phyloP scores from a whole-genome alignment of 2,113 vertebrate genomes.

The Lophotis ruficrista region DNA sequence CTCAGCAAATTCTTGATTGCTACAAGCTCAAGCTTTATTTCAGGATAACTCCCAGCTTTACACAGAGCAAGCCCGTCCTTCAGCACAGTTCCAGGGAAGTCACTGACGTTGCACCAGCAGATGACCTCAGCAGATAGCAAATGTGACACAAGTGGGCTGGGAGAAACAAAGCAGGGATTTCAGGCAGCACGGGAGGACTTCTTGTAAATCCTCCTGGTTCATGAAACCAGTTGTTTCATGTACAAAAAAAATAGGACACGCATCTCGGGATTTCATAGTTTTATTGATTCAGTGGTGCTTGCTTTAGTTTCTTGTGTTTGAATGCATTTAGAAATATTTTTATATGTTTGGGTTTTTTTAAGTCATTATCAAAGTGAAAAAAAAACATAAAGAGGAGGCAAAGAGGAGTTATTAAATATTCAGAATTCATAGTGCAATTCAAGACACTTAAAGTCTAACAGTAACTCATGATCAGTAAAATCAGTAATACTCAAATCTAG shows the following conservation, averaged over 20 bases:
- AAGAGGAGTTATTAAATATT: not conserved
- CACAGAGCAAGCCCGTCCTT: not conserved
- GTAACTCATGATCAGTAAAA: not conserved
- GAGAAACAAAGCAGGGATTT: not conserved
- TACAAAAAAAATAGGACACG: fast-evolving
- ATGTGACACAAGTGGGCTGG: not conserved
- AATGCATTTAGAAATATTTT: not conserved
- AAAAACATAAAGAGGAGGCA: not conserved
- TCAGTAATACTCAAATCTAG: not conserved
- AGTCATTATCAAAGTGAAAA: not conserved
- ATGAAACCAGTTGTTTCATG: not conserved
- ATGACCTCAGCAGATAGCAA: not conserved
- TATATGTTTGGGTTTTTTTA: not conserved
- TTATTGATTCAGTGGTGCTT: not conserved
- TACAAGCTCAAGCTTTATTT: not conserved
- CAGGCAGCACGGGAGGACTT: not conserved
- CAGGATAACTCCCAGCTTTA: not conserved
- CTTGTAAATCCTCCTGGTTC: not conserved
- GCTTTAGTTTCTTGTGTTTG: not conserved
- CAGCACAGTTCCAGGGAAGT: not conserved
- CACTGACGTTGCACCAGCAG: not conserved
- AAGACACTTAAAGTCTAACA: not conserved
- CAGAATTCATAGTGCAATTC: not conserved
- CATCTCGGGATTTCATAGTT: not conserved
- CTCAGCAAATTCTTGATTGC: not conserved